phyloP scores from a whole-genome alignment of 2,113 vertebrate species.

The Andinoacara biseriatus region DNA sequence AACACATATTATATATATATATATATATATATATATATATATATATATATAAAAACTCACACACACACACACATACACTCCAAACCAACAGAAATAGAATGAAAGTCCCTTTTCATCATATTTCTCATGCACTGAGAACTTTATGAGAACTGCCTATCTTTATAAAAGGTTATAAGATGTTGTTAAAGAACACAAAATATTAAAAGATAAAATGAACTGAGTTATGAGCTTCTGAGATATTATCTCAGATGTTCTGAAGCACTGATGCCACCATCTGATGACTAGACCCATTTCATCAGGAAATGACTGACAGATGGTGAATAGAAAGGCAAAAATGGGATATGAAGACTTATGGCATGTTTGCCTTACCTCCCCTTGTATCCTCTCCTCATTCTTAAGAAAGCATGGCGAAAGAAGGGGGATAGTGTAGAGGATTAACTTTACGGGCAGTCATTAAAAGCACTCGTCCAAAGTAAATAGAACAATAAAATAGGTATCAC shows the following conservation, averaged over 20 bases:
- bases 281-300: conserved; percentile 27
- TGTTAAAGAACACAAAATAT: conserved; percentile 15
- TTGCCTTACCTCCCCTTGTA: conserved; percentile 95
- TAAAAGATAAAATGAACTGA: conserved; percentile 40
- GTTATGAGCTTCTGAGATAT: conserved; percentile 34
- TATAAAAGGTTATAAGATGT: conserved; percentile 29
- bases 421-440: conserved; percentile 17
- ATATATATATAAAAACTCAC: too few species aligned
- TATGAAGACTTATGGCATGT: conserved; percentile 6
- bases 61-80: background rate
- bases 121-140: conserved; percentile 43
- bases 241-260: conserved; percentile 8
- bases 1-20: background rate
- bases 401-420: conserved; percentile 70
- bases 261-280: conserved; percentile 10
- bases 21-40: too few species aligned
- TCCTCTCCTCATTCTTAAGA: conserved; percentile 95
- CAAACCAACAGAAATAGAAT: background rate
- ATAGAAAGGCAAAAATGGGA: conserved; percentile 17
- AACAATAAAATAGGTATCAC: background rate
- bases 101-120: background rate
- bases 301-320: conserved; percentile 42
- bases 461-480: background rate
- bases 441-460: background rate
- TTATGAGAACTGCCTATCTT: conserved; percentile 14